Evolutionary conservation across 2,888 invertebrate species (phyloP).

Genomic region (Bellardia bayeri): DNA sequence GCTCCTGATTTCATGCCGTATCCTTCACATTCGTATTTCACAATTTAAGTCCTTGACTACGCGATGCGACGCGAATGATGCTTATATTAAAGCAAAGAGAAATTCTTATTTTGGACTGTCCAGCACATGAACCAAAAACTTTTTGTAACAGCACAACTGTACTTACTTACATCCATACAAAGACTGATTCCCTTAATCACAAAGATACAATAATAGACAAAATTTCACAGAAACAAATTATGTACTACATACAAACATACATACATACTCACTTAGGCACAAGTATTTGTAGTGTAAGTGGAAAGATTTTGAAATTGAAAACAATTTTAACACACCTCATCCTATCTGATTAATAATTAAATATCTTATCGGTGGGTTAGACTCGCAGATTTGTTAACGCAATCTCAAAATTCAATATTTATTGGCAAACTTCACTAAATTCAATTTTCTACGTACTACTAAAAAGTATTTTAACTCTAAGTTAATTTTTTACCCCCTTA

Average conservation of each 20-base stretch:
- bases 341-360: too few species aligned
- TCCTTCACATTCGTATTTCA: conserved; percentile 79
- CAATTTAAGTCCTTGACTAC: conserved; percentile 80
- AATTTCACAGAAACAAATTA: not conserved
- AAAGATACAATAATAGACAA: not conserved
- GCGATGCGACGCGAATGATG: conserved; percentile 80
- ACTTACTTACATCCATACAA: conserved; percentile 65
- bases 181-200: not conserved
- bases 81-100: conserved; percentile 77
- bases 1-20: conserved; percentile 50
- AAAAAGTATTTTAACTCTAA: too few species aligned
- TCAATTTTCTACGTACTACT: too few species aligned
- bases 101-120: conserved; percentile 80
- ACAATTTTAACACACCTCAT: too few species aligned
- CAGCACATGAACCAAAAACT: conserved; percentile 68
- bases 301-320: too few species aligned
- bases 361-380: too few species aligned
- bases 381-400: too few species aligned
- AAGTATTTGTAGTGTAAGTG: too few species aligned
- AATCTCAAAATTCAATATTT: too few species aligned
- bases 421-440: too few species aligned
- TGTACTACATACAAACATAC: not conserved
- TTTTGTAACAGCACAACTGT: conserved; percentile 80
- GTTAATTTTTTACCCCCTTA: too few species aligned
- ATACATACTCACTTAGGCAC: not conserved